Conservation (phyloP, 2,113 vertebrate species). For the Agelaius tricolor region DNA sequence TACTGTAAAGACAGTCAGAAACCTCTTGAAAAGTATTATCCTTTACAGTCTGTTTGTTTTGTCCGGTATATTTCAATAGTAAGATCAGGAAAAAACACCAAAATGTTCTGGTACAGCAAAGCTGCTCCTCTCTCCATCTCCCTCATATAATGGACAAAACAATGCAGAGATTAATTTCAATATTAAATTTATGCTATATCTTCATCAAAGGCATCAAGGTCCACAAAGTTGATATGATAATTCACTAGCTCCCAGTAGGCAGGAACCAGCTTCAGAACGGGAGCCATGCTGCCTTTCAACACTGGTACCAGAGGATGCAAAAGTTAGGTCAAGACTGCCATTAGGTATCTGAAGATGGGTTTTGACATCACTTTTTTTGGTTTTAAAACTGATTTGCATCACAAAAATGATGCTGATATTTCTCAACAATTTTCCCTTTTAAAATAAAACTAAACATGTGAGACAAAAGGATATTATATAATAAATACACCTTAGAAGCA, state of each 20-base stretch:
- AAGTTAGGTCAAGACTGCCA: conserved; percentile 50
- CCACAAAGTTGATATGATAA: conserved; percentile 42
- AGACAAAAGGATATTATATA: conserved; percentile 30
- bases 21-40: background rate
- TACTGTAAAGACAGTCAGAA: background rate
- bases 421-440: background rate
- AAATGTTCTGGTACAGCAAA: background rate
- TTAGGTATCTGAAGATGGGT: conserved; percentile 46
- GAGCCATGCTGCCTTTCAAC: conserved; percentile 61
- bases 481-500: conserved; percentile 19
- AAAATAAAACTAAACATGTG: conserved; percentile 4
- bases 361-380: background rate
- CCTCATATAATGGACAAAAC: conserved; percentile 32
- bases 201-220: conserved; percentile 54
- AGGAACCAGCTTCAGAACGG: conserved; percentile 48
- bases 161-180: conserved; percentile 20
- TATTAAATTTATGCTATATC: conserved; percentile 52
- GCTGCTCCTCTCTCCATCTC: background rate
- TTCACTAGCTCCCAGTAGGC: conserved; percentile 57
- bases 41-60: background rate
- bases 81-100: background rate
- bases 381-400: conserved; percentile 32
- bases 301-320: conserved; percentile 32
- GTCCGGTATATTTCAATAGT: background rate
- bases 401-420: conserved; percentile 28